A percentile compares a stretch with the other conserved stretches of the same genome.
Conservation (phyloP, 53 echinoderm and acorn worm species). For the Zoroaster sp. region DNA sequence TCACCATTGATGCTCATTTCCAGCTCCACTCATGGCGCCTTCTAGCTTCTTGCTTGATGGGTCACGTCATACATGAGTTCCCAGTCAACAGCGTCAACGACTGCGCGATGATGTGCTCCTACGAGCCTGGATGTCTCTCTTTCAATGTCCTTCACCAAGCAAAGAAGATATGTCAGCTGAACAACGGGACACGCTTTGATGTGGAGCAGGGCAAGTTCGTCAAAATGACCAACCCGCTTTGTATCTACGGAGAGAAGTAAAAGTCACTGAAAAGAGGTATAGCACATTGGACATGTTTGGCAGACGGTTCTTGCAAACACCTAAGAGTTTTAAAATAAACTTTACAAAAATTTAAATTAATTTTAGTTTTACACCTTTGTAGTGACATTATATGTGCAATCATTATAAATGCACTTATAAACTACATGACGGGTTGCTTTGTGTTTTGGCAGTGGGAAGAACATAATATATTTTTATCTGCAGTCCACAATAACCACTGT, state of each 20-base stretch:
- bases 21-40: background rate
- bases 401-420: background rate
- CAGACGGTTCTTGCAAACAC: background rate
- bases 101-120: background rate
- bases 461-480: no score
- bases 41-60: background rate
- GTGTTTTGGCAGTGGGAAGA: no score
- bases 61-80: background rate
- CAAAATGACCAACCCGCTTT: background rate
- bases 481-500: no score
- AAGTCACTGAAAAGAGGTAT: background rate
- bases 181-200: background rate
- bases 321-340: background rate
- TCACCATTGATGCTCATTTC: background rate
- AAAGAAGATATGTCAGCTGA: background rate
- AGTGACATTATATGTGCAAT: background rate
- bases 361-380: background rate
- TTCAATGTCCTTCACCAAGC: background rate
- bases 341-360: background rate
- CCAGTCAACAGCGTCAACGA: background rate
- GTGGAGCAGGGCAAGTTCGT: background rate
- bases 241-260: slow-evolving; percentile 27
- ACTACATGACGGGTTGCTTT: no score
- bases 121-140: background rate
- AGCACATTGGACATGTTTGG: no score